Base-by-base conservation (phyloP, 2,113 vertebrate species). In the Corynorhinus townsendii region DNA sequence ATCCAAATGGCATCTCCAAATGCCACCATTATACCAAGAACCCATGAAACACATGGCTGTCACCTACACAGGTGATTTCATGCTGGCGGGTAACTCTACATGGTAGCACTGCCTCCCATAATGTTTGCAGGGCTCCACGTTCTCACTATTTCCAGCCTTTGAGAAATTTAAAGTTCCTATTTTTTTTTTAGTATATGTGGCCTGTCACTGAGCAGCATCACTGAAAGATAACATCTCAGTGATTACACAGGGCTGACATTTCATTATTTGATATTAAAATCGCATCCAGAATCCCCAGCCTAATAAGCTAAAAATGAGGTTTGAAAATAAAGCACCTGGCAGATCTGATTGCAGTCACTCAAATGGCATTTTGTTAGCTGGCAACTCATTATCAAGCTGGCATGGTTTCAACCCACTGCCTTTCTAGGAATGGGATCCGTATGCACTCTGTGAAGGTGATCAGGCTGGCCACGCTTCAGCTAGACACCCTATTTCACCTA, bases 201-300 rank as follows among this genome's bases (percentile, higher is more conserved):
- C 64, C 79, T 89, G 71, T 66, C n/a, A 62, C 75, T 92, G 92
- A 87, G 62, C 62, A 47, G 73, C 84, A 91, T 86, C 95, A 56
- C 64, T 30, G 66, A 93, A 64, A 84, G 85, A 72, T 64, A 91
- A 90, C 56, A 83, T 91, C 69, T 38, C 84, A 62, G 30, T 62
- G 45, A 79, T 81, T 95, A 76, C 49, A 90, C 52, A 71, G 35
- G 1, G 56, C n/a, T 77, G 83, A 56, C 66, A 89, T 64, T 93
- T 95, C 94, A 96, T 83, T 90, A 95, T 80, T 96, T 96, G 96
- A 95, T 88, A 96, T 77, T 92, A 95, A 94, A 96, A 93, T 80
- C 62, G 92, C 87, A 91, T 84, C 75, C 75, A 75, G 93, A 95
- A 89, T 81, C 45, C 52, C 69, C 22, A 66, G 72, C 89, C 52